Conservation (phyloP, 1,140 invertebrate species). For the Grapholita molesta region DNA sequence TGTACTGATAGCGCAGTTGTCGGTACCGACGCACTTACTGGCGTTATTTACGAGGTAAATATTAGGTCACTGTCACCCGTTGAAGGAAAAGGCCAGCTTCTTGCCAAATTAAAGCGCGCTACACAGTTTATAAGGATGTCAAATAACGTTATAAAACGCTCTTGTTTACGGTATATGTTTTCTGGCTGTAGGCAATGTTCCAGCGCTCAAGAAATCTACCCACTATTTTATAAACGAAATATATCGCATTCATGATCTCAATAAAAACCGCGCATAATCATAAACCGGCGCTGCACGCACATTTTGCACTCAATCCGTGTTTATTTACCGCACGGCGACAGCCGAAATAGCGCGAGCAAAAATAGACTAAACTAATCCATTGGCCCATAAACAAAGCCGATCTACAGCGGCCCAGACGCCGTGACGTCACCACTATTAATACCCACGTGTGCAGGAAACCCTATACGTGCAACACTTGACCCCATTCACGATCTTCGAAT, state of each 20-base stretch:
- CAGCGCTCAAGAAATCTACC: neutral
- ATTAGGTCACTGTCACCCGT: no score
- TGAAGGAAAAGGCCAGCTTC: no score
- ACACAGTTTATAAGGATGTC: no score
- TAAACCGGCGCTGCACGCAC: neutral
- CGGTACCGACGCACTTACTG: no score
- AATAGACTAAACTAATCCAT: constrained; percentile 48
- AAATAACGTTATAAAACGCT: no score
- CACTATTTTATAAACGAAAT: neutral
- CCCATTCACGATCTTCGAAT: constrained; percentile 44
- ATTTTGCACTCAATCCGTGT: constrained; percentile 3
- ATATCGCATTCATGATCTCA: neutral
- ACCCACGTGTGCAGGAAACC: constrained; percentile 50
- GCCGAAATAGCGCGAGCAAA: constrained; percentile 32
- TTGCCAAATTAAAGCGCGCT: no score
- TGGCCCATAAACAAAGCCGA: constrained; percentile 65
- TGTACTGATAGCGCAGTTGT: no score
- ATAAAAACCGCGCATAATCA: neutral
- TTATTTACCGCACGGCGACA: constrained; percentile 18
- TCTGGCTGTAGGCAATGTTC: no score
- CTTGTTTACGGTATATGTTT: no score
- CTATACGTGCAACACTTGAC: constrained; percentile 65
- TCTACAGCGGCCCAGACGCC: constrained; percentile 44
- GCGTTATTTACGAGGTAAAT: no score
- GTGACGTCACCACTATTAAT: constrained; percentile 61